These are phyloP conservation scores for Corythaixoides concolor DNA, from an alignment of 2,113 vertebrate species.

Conservation along the genomic window DNA sequence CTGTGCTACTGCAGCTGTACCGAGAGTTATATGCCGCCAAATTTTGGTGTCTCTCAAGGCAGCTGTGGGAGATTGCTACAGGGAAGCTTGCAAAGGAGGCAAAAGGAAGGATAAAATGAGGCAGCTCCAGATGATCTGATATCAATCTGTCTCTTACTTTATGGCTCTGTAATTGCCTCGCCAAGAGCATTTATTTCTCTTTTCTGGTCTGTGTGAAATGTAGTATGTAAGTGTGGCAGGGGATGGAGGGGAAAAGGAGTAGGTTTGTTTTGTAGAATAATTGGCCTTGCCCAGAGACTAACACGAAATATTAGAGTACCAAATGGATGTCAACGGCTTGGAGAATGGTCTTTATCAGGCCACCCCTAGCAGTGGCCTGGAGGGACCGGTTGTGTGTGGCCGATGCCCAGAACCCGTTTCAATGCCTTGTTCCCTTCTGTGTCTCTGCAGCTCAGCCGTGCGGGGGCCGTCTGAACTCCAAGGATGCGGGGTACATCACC, in stretches of 20 bases:
- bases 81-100: slow-evolving; percentile 26
- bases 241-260: not conserved
- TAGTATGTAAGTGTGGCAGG: not conserved
- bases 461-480: slow-evolving; percentile 89
- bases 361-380: not conserved
- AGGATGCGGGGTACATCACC: slow-evolving; percentile 94
- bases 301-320: not conserved
- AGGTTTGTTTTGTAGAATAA: slow-evolving; percentile 15
- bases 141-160: slow-evolving; percentile 41
- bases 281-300: slow-evolving; percentile 59
- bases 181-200: slow-evolving; percentile 59
- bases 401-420: slow-evolving; percentile 3
- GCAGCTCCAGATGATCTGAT: slow-evolving; percentile 35
- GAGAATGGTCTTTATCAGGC: slow-evolving; percentile 34
- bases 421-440: slow-evolving; percentile 25
- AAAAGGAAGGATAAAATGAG: slow-evolving; percentile 30
- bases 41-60: not conserved
- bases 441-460: slow-evolving; percentile 78
- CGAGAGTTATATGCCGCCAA: accelerated
- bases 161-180: slow-evolving; percentile 42
- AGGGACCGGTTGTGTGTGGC: not conserved
- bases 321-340: slow-evolving; percentile 32
- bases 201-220: slow-evolving; percentile 60
- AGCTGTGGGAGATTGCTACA: not conserved
- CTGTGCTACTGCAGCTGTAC: not conserved